Evolutionary conservation across 92 coral and sea anemone species (phyloP).

Genomic region (Parazoanthus darwini): DNA sequence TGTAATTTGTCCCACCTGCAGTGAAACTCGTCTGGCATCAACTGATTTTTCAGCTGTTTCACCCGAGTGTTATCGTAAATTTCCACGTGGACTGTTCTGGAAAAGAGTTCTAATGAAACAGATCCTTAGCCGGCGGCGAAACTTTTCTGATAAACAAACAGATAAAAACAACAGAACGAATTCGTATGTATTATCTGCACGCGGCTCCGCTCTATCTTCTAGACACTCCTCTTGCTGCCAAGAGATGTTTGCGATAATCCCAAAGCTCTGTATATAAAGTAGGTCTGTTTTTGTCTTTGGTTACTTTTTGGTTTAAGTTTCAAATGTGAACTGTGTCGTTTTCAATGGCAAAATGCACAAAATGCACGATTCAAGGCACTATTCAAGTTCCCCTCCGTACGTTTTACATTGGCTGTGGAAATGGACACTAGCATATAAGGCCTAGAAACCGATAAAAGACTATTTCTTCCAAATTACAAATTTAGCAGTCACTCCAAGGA

Average conservation of each 20-base stretch:
- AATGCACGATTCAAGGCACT: not conserved
- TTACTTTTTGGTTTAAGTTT: too few species aligned
- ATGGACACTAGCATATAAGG: too few species aligned
- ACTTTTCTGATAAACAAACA: not conserved
- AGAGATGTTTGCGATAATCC: not conserved
- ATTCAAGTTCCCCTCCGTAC: too few species aligned
- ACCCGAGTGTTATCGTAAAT: not conserved
- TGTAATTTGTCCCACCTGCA: not conserved
- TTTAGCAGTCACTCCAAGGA: too few species aligned
- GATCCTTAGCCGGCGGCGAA: slow-evolving; percentile 22
- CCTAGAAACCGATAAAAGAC: not conserved
- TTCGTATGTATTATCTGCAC: slow-evolving; percentile 13
- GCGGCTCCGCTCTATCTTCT: not conserved
- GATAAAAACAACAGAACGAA: not conserved
- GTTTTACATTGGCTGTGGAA: too few species aligned
- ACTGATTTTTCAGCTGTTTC: slow-evolving; percentile 1
- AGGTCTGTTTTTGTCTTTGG: not conserved
- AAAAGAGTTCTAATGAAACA: not conserved
- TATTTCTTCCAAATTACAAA: not conserved
- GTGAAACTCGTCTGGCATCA: not conserved
- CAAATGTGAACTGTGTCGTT: too few species aligned
- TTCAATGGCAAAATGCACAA: not conserved
- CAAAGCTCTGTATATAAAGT: not conserved
- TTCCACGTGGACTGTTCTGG: slow-evolving; percentile 31
- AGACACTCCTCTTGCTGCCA: not conserved